phyloP scores from a whole-genome alignment of 2,113 vertebrate species.

The Tychaedon coryphoeus region DNA sequence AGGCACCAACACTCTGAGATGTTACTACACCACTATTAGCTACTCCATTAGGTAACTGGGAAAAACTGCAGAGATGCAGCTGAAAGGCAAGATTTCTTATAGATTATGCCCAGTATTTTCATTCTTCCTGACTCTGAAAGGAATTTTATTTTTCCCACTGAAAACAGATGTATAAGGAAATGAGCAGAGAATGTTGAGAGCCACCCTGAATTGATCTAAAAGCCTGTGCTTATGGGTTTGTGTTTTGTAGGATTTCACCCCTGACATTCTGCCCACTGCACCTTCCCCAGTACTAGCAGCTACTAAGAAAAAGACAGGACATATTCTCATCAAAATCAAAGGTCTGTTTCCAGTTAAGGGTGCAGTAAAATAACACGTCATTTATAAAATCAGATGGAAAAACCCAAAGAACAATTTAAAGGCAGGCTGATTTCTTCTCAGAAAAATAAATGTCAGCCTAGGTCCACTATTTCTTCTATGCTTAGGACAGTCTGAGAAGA shows the following conservation, averaged over 20 bases:
- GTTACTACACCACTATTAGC: background rate
- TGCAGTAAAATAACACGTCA: constrained; percentile 36
- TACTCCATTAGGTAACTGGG: background rate
- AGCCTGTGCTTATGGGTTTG: background rate
- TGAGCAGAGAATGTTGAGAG: background rate
- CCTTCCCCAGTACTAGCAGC: background rate
- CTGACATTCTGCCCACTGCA: background rate
- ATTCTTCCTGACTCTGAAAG: background rate
- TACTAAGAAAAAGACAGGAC: background rate
- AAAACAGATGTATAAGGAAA: background rate
- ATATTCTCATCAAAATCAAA: constrained; percentile 9
- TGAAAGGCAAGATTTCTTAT: background rate
- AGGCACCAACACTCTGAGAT: background rate
- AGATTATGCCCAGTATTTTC: background rate
- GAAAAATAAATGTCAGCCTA: background rate
- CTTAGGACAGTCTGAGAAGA: background rate
- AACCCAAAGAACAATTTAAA: constrained; percentile 42
- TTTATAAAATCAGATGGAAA: constrained; percentile 67
- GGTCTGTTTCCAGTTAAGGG: constrained; percentile 56
- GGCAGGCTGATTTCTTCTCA: constrained; percentile 23
- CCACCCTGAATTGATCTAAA: background rate
- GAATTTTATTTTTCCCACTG: background rate
- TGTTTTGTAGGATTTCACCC: background rate
- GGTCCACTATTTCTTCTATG: background rate
- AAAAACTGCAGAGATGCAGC: background rate